Evolutionary conservation across 2,797 vertebrate species (phyloP), one percentile per base, ranked within the genome.

Genomic region (Pipistrellus nathusii): DNA sequence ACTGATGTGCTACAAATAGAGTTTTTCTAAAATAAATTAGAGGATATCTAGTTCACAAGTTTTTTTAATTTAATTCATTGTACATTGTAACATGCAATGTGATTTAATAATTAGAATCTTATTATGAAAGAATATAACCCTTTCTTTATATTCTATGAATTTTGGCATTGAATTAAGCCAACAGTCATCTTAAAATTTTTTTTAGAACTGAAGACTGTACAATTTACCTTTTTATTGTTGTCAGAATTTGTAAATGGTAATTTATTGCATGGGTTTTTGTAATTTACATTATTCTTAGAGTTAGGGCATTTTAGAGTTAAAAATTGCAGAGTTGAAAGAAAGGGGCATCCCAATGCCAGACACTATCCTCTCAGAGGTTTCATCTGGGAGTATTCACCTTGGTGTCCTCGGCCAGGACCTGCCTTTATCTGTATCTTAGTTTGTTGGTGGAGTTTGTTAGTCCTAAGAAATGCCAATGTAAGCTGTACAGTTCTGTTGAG

Each of bases 1-100:
- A 90, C 17, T 20, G 32, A 72, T 92, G n/a, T 94, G 57, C 80
- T 90, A 81, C 59, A 96, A 96, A 97, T 89, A 84, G 41, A 78
- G 51, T 91, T 94, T 94, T 96, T 75, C 1, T 48, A 30, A 75
- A 87, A 86, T 83, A 55, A 88, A 88, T 66, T 57, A 85, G 23
- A 88, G 8, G 8, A 72, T 82, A 44, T 48, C 14, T 35, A 85
- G 7, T 93, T 94, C 27, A 78, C 12, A 93, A 48, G 64, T 59
- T 86, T 57, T 93, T 92, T 82, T 85, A 76, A 85, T 90, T 57
- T 94, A 88, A 68, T 71, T 35, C 53, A 83, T 72, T 84, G 13
- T 66, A 88, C 84, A 94, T 90, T 85, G 30, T 1, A 78, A 76
- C 0, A 71, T 46, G 6, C 8, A 68, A n/a, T 87, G 35, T 85